These are phyloP conservation scores for Triplophysa dalaica DNA, from an alignment of 2,113 vertebrate species.

Conservation along the genomic window DNA sequence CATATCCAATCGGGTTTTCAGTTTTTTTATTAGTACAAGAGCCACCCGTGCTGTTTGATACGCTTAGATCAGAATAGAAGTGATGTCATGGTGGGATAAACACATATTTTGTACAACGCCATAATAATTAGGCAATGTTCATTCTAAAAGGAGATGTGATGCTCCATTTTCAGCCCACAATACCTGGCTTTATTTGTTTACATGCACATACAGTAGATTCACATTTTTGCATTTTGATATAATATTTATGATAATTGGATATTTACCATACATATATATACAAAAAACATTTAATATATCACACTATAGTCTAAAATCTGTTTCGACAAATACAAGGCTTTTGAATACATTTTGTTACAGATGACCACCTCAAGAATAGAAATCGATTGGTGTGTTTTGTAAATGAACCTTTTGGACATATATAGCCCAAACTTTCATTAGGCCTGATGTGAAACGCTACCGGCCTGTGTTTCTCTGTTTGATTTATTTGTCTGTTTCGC, in stretches of 20 bases:
- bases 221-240: too few species aligned
- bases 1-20: slow-evolving; percentile 32
- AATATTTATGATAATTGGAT: too few species aligned
- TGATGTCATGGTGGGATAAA: slow-evolving; percentile 43
- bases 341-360: neutral
- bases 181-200: neutral
- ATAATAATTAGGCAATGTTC: slow-evolving; percentile 56
- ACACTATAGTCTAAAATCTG: too few species aligned
- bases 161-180: neutral
- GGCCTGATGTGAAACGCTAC: neutral
- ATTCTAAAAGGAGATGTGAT: slow-evolving; percentile 38
- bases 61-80: slow-evolving; percentile 55
- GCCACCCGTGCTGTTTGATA: slow-evolving; percentile 46
- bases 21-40: slow-evolving; percentile 30
- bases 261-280: too few species aligned
- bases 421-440: slow-evolving; percentile 34
- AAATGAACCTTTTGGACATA: slow-evolving; percentile 8
- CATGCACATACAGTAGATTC: too few species aligned
- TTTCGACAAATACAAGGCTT: neutral
- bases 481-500: slow-evolving; percentile 4
- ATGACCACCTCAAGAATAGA: slow-evolving; percentile 7
- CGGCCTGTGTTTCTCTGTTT: neutral
- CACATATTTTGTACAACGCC: slow-evolving; percentile 50
- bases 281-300: too few species aligned
- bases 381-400: neutral